Base-by-base conservation (phyloP, 2,113 vertebrate species). In the Paraplagusia blochii region DNA sequence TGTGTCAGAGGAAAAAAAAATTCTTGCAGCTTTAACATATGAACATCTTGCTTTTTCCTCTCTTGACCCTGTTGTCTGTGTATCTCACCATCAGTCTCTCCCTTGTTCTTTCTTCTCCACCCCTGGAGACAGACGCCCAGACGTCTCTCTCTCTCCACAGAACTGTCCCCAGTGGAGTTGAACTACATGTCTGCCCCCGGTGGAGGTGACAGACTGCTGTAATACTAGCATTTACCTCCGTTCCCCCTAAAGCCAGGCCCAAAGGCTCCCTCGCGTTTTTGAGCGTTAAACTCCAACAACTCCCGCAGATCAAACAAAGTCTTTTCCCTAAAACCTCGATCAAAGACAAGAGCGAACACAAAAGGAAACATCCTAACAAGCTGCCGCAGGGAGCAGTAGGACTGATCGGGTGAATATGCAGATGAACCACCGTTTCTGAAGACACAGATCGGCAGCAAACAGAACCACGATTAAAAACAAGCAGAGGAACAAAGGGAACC, bases 41-140 rank as follows among this genome's bases (percentile, higher is more conserved):
- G 80, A 85, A 87, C 82, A 67, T 54, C 66, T 76, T 75, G 71
- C n/a, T n/a, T n/a, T n/a, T n/a, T n/a, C n/a, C n/a, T n/a, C n/a
- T n/a, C n/a, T n/a, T n/a, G n/a, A n/a, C n/a, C n/a, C n/a, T n/a
- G n/a, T n/a, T 29, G 22, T 29, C 22, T 63, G 64, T 46, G 60
- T 52, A 49, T 75, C 65, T 76, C 72, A 50, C 35, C 62, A 57
- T 16, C 66, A 54, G 44, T 17, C 59, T n/a, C 42, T 36, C 63
- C 35, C 9, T 17, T 54, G 48, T 51, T 53, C 43, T 45, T 18
- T 47, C 16, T n/a, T 13, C 9, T 43, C 54, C 81, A 77, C 53
- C 66, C 11, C 39, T 57, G 76, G 80, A 58, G 78, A 58, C 5
- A 47, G 62, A 73, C 73, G 76, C 74, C 80, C 82, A 68, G 63